Base-by-base conservation (phyloP, 1,140 invertebrate genomes). In the Drosophila sproati region DNA sequence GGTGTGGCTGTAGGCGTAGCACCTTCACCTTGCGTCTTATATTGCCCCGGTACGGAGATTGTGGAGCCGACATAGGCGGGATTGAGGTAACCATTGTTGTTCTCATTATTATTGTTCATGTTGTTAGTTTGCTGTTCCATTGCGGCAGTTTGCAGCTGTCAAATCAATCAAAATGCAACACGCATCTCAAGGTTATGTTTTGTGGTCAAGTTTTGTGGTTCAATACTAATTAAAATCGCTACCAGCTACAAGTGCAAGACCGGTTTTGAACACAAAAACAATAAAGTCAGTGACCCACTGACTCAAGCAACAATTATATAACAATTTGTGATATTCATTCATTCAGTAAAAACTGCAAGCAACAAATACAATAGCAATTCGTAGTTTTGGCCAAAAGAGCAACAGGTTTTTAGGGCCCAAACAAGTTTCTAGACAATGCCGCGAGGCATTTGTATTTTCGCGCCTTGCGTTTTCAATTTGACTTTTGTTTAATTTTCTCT, bases 271-370 rank as follows among this genome's bases (percentile, higher is more conserved):
- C 35, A 12, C 31, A 45, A 64, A 20, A 34, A 20, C 39, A 50
- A 20, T 31, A 51, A 64, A 88, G 85, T 89, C 85, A 85, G 39
- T 89, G 85, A 89, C 85, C 85, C 69, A 89, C 85, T 89, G 85
- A 85, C 85, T 89, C 67, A 80, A 52, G 29, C 64, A 43, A 32
- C 50, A 56, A 63, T 85, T 89, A 63, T 79, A 85, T 79, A 90
- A 89, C 72, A 81, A 61, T 76, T 70, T 68, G 59, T 48, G 62
- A 52, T 48, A 72, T 75, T 74, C 61, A 76, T 83, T 87, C 77
- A 88, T 57, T 63, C 39, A 57, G 4, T 43, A 51, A 78, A 81
- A 83, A 78, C 64, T 81, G 74, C 77, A 67, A 35, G 34, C 39
- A 34, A 48, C 48, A 51, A 12, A 63, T 59, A 67, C 51, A 62